These are phyloP conservation scores for Muntiacus muntjak DNA, from an alignment of 2,113 vertebrate genomes.

Conservation along the genomic window DNA sequence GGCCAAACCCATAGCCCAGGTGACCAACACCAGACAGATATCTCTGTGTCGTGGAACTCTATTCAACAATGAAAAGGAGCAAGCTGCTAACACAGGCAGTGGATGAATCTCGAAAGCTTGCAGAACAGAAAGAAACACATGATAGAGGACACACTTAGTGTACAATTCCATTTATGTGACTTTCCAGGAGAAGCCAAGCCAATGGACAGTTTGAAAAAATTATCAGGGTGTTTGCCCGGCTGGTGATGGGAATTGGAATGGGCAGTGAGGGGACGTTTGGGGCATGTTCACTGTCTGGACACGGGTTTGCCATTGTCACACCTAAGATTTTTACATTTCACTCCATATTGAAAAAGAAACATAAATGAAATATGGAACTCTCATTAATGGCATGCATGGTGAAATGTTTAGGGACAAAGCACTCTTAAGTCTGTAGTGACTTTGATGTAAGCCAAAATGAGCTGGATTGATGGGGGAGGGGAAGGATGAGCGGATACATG, in stretches of 20 bases:
- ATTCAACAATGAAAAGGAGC: fast-evolving
- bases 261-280: neutral
- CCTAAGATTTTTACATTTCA: neutral
- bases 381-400: fast-evolving
- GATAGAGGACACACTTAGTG: fast-evolving
- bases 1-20: neutral
- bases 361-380: neutral
- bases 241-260: fast-evolving
- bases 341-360: neutral
- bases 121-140: fast-evolving
- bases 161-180: fast-evolving
- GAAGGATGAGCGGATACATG: fast-evolving
- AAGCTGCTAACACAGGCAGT: fast-evolving
- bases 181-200: too few species aligned
- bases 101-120: fast-evolving
- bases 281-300: too few species aligned
- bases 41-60: fast-evolving
- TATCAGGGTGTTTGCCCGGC: fast-evolving
- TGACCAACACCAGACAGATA: neutral
- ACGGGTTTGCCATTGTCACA: neutral
- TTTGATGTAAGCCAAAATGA: neutral
- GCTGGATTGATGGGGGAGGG: fast-evolving
- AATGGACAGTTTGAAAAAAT: neutral
- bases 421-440: neutral
- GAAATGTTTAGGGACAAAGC: too few species aligned